A percentile compares a stretch with the other conserved stretches of the same genome.
Evolutionary conservation across 2,888 invertebrate species (phyloP).

Genomic region (Brachyopa scutellaris): DNA sequence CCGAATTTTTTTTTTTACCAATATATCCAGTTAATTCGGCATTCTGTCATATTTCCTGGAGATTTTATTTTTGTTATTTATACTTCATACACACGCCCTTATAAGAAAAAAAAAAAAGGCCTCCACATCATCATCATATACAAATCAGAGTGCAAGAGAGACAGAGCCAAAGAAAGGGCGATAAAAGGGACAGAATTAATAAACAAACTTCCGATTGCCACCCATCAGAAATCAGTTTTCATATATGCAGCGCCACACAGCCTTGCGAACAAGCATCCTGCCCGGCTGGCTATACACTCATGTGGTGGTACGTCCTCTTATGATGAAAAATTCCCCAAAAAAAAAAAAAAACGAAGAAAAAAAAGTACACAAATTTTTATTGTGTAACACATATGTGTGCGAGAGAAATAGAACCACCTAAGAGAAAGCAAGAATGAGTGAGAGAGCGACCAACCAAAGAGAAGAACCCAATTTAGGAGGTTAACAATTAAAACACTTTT

Average conservation of each 20-base stretch:
- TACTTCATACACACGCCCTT: too few relatives aligned
- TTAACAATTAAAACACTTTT: slow-evolving; percentile 40
- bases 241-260: slow-evolving; percentile 1
- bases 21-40: background rate
- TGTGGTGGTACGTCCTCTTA: slow-evolving; percentile 18
- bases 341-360: too few relatives aligned
- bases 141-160: slow-evolving; percentile 9
- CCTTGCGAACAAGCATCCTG: slow-evolving; percentile 18
- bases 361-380: slow-evolving; percentile 4
- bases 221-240: slow-evolving; percentile 39
- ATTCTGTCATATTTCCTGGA: slow-evolving; percentile 5
- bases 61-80: too few relatives aligned
- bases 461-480: slow-evolving; percentile 20
- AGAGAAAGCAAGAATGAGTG: background rate
- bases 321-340: slow-evolving; percentile 19
- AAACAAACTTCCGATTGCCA: slow-evolving; percentile 43
- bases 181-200: slow-evolving; percentile 42
- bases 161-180: background rate
- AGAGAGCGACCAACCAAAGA: background rate
- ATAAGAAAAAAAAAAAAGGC: too few relatives aligned
- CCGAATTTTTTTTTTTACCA: background rate
- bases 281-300: too few relatives aligned
- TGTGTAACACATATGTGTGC: background rate
- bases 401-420: background rate
- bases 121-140: background rate